Conservation (phyloP, 1,140 invertebrate species). For the Mactra quadrangularis region DNA sequence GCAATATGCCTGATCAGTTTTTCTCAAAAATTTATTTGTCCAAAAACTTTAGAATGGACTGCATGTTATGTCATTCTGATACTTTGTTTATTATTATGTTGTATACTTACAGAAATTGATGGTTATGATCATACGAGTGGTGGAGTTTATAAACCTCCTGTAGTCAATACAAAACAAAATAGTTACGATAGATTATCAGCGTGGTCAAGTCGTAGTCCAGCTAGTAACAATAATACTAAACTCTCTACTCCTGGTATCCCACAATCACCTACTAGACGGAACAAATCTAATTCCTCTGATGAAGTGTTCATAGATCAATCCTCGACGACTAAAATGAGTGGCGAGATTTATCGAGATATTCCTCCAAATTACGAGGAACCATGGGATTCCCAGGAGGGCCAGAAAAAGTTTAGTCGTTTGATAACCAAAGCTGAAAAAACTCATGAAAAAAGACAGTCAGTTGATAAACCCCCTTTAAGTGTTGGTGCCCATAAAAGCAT, state of each 20-base stretch:
- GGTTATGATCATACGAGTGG: slow-evolving; percentile 20
- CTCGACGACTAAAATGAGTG: slow-evolving; percentile 2
- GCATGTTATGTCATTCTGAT: no score
- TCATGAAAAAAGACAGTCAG: slow-evolving; percentile 31
- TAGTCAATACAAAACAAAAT: no score
- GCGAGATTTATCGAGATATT: slow-evolving; percentile 11
- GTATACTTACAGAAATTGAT: slow-evolving; percentile 11
- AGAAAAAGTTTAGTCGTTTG: slow-evolving; percentile 35
- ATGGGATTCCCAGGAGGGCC: slow-evolving; percentile 60
- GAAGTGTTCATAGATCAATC: slow-evolving; percentile 7
- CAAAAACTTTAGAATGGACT: no score
- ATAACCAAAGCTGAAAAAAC: slow-evolving; percentile 50
- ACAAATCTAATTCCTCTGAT: slow-evolving; percentile 18
- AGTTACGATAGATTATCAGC: slow-evolving; percentile 31
- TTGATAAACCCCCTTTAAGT: neutral
- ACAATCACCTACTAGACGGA: neutral
- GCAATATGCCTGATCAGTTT: no score
- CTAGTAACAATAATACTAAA: slow-evolving; percentile 15
- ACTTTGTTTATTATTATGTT: neutral
- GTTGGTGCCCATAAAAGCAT: neutral
- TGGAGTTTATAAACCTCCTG: no score
- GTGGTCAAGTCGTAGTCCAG: slow-evolving; percentile 10
- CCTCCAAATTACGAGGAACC: slow-evolving; percentile 65
- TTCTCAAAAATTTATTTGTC: no score
- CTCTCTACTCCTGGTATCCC: neutral